phyloP scores from a whole-genome alignment of 1,140 invertebrate species.

The Sitobion miscanthi region DNA sequence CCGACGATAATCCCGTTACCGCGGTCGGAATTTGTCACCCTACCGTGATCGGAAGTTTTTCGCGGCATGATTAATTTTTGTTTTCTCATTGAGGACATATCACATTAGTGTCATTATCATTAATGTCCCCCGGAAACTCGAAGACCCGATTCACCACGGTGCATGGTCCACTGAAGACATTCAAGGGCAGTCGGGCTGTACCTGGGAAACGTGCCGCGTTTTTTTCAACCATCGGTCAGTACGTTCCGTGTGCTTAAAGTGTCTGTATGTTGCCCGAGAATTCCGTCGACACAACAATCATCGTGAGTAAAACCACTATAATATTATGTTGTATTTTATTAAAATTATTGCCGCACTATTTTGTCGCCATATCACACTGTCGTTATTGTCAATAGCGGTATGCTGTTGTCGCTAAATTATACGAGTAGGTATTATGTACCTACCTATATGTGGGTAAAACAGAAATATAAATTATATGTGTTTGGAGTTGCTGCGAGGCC shows the following conservation, averaged over 20 bases:
- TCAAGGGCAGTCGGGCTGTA: neutral
- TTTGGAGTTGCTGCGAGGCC: neutral
- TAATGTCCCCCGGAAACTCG: conserved; percentile 27
- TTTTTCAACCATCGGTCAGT: conserved; percentile 44
- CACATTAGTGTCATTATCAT: neutral
- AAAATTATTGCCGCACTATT: neutral
- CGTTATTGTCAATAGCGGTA: neutral
- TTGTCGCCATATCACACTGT: neutral
- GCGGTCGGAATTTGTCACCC: conserved; percentile 45
- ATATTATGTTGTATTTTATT: neutral
- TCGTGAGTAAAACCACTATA: neutral
- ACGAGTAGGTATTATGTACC: no score
- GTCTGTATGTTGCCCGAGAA: neutral
- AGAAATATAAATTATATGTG: neutral
- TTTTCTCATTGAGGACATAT: conserved; percentile 32
- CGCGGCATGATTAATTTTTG: conserved; percentile 29
- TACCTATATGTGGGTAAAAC: no score
- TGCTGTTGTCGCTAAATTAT: no score
- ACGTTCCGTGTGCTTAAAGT: neutral
- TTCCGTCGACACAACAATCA: neutral
- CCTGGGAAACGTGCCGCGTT: neutral
- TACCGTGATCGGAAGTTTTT: conserved; percentile 50
- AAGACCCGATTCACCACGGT: conserved; percentile 48
- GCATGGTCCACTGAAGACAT: conserved; percentile 31
- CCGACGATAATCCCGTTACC: conserved; percentile 43